phyloP scores from a whole-genome alignment of 1,140 invertebrate species.

The Rhyacophila brunnea region DNA sequence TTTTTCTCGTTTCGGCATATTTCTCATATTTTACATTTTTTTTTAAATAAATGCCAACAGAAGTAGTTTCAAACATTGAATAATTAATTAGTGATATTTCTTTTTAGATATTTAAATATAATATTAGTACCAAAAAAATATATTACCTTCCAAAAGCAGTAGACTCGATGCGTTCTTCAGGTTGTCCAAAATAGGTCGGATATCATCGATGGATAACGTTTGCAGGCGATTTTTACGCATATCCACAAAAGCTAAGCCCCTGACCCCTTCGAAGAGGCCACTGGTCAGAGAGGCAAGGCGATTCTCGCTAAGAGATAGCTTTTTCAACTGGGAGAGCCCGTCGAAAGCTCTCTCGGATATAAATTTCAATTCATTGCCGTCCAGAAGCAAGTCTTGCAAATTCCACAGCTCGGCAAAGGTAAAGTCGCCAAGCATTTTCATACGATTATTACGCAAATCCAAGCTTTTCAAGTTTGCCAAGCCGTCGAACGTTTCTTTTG shows the following conservation, averaged over 20 bases:
- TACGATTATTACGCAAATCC: slow-evolving; percentile 66
- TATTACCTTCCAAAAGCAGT: slow-evolving; percentile 74
- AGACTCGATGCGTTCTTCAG: slow-evolving; percentile 65
- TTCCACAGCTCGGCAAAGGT: slow-evolving; percentile 73
- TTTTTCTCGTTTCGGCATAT: too few species aligned
- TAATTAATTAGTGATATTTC: too few species aligned
- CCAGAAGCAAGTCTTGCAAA: slow-evolving; percentile 69
- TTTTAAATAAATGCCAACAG: too few species aligned
- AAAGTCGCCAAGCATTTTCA: slow-evolving; percentile 68
- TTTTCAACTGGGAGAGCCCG: slow-evolving; percentile 65
- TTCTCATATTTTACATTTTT: too few species aligned
- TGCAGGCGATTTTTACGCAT: slow-evolving; percentile 70
- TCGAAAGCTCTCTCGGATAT: slow-evolving; percentile 71
- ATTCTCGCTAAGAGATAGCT: slow-evolving; percentile 71
- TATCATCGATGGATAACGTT: slow-evolving; percentile 68
- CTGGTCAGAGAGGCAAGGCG: slow-evolving; percentile 64
- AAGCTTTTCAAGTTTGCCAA: slow-evolving; percentile 65
- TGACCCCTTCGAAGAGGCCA: slow-evolving; percentile 64
- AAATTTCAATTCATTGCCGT: slow-evolving; percentile 63
- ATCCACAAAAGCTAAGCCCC: slow-evolving; percentile 66
- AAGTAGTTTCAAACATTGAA: too few species aligned
- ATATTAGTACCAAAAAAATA: slow-evolving; percentile 1
- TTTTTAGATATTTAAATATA: too few species aligned
- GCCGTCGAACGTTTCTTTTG: slow-evolving; percentile 70
- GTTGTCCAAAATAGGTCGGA: slow-evolving; percentile 73